Conservation (phyloP, 2,888 invertebrate species). For the Mechanitis mazaeus region DNA sequence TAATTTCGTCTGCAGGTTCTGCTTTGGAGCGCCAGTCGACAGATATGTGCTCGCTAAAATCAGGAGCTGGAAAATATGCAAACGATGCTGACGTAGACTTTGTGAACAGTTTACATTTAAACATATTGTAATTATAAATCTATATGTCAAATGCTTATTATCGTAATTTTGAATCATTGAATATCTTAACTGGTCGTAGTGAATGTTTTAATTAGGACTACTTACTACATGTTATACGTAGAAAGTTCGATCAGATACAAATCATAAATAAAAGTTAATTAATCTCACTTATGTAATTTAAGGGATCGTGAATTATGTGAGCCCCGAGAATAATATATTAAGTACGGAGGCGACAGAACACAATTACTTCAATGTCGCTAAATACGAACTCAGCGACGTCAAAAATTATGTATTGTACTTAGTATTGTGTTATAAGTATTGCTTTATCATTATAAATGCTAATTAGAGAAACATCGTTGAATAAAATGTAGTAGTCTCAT, state of each 20-base stretch:
- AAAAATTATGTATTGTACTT: too few relatives aligned
- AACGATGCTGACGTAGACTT: not conserved
- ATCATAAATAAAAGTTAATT: too few relatives aligned
- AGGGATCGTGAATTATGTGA: too few relatives aligned
- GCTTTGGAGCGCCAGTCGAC: not conserved
- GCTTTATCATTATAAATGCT: not conserved
- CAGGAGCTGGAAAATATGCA: not conserved
- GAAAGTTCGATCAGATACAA: too few relatives aligned
- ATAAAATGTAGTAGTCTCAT: not conserved
- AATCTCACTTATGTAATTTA: too few relatives aligned
- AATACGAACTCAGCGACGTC: too few relatives aligned
- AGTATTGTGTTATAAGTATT: not conserved
- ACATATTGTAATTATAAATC: not conserved
- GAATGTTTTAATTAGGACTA: too few relatives aligned
- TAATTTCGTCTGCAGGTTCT: slow-evolving; percentile 2
- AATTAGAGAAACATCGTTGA: slow-evolving; percentile 5
- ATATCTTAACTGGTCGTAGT: not conserved
- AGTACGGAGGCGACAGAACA: too few relatives aligned
- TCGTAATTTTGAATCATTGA: slow-evolving; percentile 3
- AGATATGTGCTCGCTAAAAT: not conserved
- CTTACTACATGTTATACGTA: too few relatives aligned
- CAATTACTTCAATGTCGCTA: too few relatives aligned
- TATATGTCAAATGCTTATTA: not conserved
- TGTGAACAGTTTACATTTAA: not conserved
- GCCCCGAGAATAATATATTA: too few relatives aligned